phyloP scores from a whole-genome alignment of 2,113 vertebrate genomes.

The Noctilio leporinus region DNA sequence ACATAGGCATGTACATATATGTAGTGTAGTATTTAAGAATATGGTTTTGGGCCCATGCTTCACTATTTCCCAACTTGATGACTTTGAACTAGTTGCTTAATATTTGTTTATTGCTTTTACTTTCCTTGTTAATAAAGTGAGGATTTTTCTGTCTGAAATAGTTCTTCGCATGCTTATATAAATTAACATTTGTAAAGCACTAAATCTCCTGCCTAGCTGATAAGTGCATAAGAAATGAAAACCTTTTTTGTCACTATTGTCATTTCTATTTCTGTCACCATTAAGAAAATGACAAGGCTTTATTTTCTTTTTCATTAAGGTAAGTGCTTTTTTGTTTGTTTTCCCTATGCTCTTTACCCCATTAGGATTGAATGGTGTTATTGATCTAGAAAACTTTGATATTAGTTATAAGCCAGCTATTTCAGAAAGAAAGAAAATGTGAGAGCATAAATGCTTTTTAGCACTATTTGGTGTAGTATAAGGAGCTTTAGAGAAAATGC shows the following conservation, averaged over 20 bases:
- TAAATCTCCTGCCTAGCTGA: not conserved
- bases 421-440: not conserved
- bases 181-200: not conserved
- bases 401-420: not conserved
- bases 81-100: not conserved
- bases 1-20: not conserved
- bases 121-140: constrained; percentile 8
- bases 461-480: not conserved
- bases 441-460: not conserved
- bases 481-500: not conserved
- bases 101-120: not conserved
- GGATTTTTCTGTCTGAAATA: not conserved
- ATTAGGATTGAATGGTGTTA: not conserved
- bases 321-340: not conserved
- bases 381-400: not conserved
- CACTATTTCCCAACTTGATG: not conserved
- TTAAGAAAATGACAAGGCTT: not conserved
- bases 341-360: not conserved
- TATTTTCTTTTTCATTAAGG: not conserved
- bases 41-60: not conserved
- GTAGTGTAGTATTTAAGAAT: not conserved
- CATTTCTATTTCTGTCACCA: not conserved
- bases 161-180: not conserved
- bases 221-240: not conserved
- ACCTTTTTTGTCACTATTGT: constrained; percentile 25